Evolutionary conservation across 2,888 invertebrate genomes (phyloP), one percentile per base, ranked within the genome.

Genomic region (Adelphocoris suturalis): DNA sequence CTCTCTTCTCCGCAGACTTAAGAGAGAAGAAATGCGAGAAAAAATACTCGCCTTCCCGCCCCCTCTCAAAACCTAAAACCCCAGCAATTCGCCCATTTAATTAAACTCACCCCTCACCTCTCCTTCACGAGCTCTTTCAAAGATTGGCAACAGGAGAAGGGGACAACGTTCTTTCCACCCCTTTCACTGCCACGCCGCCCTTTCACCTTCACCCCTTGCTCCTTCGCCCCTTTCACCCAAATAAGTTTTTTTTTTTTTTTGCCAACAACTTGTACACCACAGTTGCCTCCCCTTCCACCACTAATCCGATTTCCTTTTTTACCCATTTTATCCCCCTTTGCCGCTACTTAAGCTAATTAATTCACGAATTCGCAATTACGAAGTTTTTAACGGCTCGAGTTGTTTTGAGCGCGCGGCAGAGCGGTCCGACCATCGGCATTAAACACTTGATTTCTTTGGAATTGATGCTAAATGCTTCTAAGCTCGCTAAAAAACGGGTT

Each of bases 341-440:
- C 68, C 68, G 23, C 68, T 23, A 68, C 68, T 23, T 68, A 68
- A 68, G 68, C 68, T 23, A 68, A 68, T 68, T 68, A 68, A 68
- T 68, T 68, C 68, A 68, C 68, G 23, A 68, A 23, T 68, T 68
- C 68, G 68, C 23, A 68, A 23, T 68, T 68, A 68, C 68, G 23
- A 13, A 68, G 68, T 68, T 68, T 57, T 68, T 68, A 68, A 68
- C 68, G 5, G 68, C 11, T n/a, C 68, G 27, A 68, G 68, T 23
- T 68, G 68, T 68, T 68, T 68, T 68, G 68, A 68, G 23, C 61
- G 61, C 19, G 16, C 61, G 2, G 37, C n/a, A n/a, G n/a, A n/a
- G n/a, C 19, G 19, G 19, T 68, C 23, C 19, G 68, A 19, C 11
- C 37, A 37, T 37, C 37, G 37, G 37, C 37, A 37, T 23, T 27